Base-by-base conservation (phyloP, 1,140 invertebrate genomes). In the Drosophila ogumai region DNA sequence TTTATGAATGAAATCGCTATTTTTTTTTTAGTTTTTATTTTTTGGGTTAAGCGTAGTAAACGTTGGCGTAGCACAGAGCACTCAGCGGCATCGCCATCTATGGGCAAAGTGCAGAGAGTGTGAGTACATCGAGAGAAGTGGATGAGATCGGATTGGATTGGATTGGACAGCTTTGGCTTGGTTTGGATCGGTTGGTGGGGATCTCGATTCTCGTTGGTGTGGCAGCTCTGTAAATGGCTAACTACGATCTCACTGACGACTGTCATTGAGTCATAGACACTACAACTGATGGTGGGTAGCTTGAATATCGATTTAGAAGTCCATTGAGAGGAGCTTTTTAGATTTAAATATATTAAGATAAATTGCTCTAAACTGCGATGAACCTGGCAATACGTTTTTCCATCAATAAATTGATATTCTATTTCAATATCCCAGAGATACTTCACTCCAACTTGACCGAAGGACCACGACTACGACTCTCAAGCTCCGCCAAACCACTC, bases 1-100 rank as follows among this genome's bases (percentile, higher is more conserved):
- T 88, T 88, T 88, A 88, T 88, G 85, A 88, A 88, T 88, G 85
- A 88, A 88, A 88, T 22, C 22, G 66, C 73, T 65, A n/a, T 41
- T 55, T 50, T 12, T 49, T 28, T 28, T 49, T 44, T 55, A 17
- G 1, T 28, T 28, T 28, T 49, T 50, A 0, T 19, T 34, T 52
- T 61, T 74, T 57, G 43, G 50, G 50, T 63, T 74, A 50, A 58
- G 22, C 84, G 79, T 79, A 82, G 79, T 82, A 84, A 82, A 61
- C 76, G 75, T 61, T 77, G 58, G 43, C 59, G 65, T 69, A 57
- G 54, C 49, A 10, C 49, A 52, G 40, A 41, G 46, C 64, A 46
- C 49, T 68, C 56, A 25, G 4, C 12, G 66, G 50, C 77, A 73
- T 84, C 55, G 69, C 84, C 85, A 79, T 88, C 65, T 88, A 88